These are phyloP conservation scores for Anguilla japonica DNA, from an alignment of 2,113 vertebrate species.

Conservation along the genomic window DNA sequence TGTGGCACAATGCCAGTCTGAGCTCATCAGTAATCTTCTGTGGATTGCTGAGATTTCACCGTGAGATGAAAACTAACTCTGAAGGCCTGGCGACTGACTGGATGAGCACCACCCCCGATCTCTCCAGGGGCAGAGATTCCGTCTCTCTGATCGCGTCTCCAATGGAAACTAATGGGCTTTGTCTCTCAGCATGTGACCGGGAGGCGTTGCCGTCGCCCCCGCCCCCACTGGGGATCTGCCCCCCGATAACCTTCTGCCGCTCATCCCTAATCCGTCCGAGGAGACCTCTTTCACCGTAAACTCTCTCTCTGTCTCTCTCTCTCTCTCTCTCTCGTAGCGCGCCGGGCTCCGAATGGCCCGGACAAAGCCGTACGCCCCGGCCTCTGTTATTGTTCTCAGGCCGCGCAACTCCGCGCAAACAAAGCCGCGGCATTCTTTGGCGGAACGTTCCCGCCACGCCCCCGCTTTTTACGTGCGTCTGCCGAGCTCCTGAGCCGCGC, in stretches of 20 bases:
- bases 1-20: background rate
- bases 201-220: constrained; percentile 26
- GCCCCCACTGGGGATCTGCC: constrained; percentile 30
- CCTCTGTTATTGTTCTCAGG: constrained; percentile 22
- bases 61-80: background rate
- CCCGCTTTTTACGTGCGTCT: constrained; percentile 24
- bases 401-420: constrained; percentile 13
- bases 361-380: constrained; percentile 35
- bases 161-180: background rate
- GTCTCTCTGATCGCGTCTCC: background rate
- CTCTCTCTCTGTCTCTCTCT: background rate
- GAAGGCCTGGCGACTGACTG: background rate
- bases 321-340: background rate
- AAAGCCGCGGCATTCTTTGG: constrained; percentile 29
- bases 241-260: constrained; percentile 35
- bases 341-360: constrained; percentile 6
- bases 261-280: constrained; percentile 56
- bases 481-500: constrained; percentile 34
- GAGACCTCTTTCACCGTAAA: constrained; percentile 50
- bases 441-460: constrained; percentile 39
- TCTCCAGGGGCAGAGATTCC: background rate
- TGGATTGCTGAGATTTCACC: background rate
- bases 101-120: background rate
- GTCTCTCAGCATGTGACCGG: background rate
- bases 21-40: background rate